Evolutionary conservation across 37 sponge, comb jelly and placozoan species (phyloP).

Genomic region (Tethya wilhelma): DNA sequence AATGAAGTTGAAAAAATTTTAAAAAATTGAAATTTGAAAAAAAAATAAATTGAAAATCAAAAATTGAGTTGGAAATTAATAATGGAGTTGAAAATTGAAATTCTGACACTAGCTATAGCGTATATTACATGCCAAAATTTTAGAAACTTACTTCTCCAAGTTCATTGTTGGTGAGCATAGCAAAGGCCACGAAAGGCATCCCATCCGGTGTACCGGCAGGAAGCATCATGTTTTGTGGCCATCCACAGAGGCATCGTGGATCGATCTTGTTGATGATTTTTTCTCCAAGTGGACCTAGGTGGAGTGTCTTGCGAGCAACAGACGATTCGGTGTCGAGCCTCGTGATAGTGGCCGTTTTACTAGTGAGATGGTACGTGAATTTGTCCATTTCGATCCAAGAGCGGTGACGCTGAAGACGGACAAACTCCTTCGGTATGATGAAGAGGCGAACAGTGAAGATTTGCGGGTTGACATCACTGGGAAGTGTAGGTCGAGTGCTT

Average conservation of each 20-base stretch:
- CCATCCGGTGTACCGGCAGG: conserved; percentile 10
- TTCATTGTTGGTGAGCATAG: conserved; percentile 7
- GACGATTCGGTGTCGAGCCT: background rate
- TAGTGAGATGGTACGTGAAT: background rate
- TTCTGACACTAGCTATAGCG: too few relatives aligned
- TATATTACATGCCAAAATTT: too few relatives aligned
- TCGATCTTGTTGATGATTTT: too few relatives aligned
- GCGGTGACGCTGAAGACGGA: background rate
- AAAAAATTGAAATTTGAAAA: too few relatives aligned
- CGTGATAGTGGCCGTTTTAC: background rate
- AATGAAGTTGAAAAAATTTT: too few relatives aligned
- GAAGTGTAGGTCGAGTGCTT: background rate
- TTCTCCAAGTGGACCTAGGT: background rate
- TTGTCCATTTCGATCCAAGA: conserved; percentile 34
- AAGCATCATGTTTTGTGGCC: conserved; percentile 28
- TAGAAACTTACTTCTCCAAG: conserved; percentile 15
- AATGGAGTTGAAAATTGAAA: too few relatives aligned
- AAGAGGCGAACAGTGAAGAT: conserved; percentile 10
- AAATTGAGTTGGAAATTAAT: too few relatives aligned
- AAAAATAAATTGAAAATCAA: too few relatives aligned
- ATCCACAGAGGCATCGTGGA: conserved; percentile 14
- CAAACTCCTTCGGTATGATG: background rate
- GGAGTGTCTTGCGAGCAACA: background rate
- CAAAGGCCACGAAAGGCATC: background rate
- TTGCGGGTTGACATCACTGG: background rate